phyloP scores from a whole-genome alignment of 2,113 vertebrate species.

The Cinclus cinclus region DNA sequence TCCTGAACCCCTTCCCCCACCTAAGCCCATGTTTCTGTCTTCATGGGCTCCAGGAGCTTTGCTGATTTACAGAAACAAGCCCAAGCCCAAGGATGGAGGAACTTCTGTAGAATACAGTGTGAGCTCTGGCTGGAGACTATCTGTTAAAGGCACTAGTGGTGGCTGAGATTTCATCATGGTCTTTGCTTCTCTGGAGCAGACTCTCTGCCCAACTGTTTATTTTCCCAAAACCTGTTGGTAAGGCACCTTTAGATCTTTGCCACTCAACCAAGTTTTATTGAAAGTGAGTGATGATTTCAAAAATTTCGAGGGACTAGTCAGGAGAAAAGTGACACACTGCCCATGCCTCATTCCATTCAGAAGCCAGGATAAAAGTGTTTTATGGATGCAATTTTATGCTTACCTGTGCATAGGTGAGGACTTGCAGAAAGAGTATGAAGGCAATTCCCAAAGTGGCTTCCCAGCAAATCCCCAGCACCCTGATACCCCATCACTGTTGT shows the following conservation, averaged over 20 bases:
- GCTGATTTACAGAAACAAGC: neutral
- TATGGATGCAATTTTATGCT: neutral
- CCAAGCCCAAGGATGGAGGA: neutral
- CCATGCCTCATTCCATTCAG: neutral
- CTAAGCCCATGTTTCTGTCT: neutral
- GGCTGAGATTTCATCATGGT: neutral
- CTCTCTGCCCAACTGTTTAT: neutral
- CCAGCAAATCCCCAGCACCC: neutral
- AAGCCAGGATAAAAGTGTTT: neutral
- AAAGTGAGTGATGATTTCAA: neutral
- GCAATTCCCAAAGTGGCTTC: neutral
- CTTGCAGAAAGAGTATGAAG: neutral
- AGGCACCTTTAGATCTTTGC: neutral
- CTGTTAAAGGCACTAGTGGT: neutral
- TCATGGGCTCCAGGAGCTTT: neutral
- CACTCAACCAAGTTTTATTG: neutral
- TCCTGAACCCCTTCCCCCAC: neutral
- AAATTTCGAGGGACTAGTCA: neutral
- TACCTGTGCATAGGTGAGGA: neutral
- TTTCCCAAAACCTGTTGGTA: neutral
- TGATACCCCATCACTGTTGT: neutral
- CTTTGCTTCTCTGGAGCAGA: neutral
- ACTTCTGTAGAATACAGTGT: rapidly evolving
- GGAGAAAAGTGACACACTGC: neutral
- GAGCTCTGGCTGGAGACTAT: neutral